Evolutionary conservation across 2,797 vertebrate genomes (phyloP).

Genomic region (Bradypus variegatus): DNA sequence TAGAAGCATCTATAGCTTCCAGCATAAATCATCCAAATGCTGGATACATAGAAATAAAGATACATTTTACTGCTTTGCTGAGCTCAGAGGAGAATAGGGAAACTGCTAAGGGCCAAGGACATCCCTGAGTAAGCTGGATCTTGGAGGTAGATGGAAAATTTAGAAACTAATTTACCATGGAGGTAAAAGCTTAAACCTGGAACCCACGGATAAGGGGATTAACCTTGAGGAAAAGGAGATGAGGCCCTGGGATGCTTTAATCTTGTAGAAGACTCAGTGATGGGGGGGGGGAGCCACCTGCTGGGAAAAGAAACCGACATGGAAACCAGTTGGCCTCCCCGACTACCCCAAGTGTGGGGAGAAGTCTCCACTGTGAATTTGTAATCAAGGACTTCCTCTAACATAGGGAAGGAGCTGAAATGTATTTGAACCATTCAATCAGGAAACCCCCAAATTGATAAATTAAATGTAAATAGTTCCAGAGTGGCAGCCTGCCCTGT

Average conservation of each 20-base stretch:
- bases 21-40: too few species aligned
- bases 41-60: neutral
- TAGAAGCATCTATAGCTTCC: neutral
- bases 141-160: neutral
- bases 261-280: rapidly evolving
- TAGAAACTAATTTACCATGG: neutral
- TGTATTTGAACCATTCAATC: neutral
- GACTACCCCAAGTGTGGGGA: neutral
- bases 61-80: neutral
- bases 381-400: too few species aligned
- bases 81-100: neutral
- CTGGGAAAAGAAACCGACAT: too few species aligned
- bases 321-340: neutral
- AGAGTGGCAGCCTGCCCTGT: neutral
- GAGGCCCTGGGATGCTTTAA: neutral
- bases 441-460: neutral
- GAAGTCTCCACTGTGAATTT: neutral
- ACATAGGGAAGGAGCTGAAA: neutral
- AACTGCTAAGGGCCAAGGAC: neutral
- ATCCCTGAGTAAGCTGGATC: neutral
- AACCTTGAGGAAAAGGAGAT: neutral
- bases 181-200: too few species aligned
- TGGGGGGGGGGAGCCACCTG: neutral
- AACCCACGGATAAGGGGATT: too few species aligned
- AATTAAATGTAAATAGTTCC: neutral